Percentiles rank a stretch among this genome's conserved stretches.
These are phyloP conservation scores for Agrilus planipennis DNA, from an alignment of 1,140 invertebrate genomes.

Conservation along the genomic window DNA sequence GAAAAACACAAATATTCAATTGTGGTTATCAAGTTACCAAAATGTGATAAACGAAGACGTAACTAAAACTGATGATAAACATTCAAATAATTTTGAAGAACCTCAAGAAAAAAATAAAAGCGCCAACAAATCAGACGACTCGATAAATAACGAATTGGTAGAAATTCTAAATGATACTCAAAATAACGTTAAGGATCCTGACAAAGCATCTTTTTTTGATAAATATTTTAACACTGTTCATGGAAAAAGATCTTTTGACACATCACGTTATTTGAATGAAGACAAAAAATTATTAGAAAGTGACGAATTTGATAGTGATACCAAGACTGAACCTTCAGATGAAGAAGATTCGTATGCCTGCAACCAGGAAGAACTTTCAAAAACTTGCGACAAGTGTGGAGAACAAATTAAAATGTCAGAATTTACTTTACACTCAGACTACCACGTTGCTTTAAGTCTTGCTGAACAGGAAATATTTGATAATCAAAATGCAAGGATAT, in stretches of 20 bases:
- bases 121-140: slow-evolving; percentile 8
- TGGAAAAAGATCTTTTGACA: slow-evolving; percentile 16
- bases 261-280: slow-evolving; percentile 14
- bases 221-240: slow-evolving; percentile 34
- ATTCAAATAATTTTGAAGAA: background rate
- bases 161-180: background rate
- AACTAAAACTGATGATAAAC: background rate
- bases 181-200: background rate
- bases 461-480: slow-evolving; percentile 39
- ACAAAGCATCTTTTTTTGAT: slow-evolving; percentile 34
- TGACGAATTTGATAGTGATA: background rate
- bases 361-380: background rate
- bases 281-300: background rate
- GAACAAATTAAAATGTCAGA: slow-evolving; percentile 36
- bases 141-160: slow-evolving; percentile 8
- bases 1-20: background rate
- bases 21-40: too few relatives aligned
- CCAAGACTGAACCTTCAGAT: background rate
- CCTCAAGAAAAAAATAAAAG: background rate
- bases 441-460: slow-evolving; percentile 46
- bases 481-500: slow-evolving; percentile 13
- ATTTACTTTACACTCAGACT: slow-evolving; percentile 43
- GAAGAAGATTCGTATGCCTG: background rate
- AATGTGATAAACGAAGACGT: background rate
- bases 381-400: slow-evolving; percentile 39